Base-by-base conservation (phyloP, 1,140 invertebrate species). In the Trissolcus basalis region DNA sequence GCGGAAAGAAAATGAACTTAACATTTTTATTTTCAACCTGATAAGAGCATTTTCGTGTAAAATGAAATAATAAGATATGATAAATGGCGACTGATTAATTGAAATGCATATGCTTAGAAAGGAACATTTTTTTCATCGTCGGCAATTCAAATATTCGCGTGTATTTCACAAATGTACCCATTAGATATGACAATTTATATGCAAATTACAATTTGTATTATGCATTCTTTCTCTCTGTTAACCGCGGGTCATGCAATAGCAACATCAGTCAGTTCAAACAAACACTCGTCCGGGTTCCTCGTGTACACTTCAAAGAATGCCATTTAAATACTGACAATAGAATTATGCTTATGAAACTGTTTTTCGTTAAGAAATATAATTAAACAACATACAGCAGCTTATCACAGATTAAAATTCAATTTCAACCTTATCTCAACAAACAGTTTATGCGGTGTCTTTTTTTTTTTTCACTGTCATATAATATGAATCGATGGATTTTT, bases 141-240 rank as follows among this genome's bases (percentile, higher is more conserved):
- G 16, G 11, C 27, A 9, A 45, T 54, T 58, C 44, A 59, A 71
- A 56, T 63, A 45, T 15, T 56, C 43, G 35, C 48, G 10, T 64
- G 10, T 43, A 54, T 32, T 69, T n/a, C 60, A 64, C 64, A 58
- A 72, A 64, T 64, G 47, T 59, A 58, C 60, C 47, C 53, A 47
- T 72, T 64, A 53, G 8, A 32, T 41, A 33, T 39, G 32, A 72
- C 45, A 45, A 64, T 72, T 58, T 64, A 54, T 43, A 73, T 65
- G 69, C 43, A 59, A 73, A 73, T 73, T 73, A 58, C 54, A 60
- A 58, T 71, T 27, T 41, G 60, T 55, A 59, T 59, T 59, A 65
- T 59, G 47, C 49, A 41, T 60, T 73, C 53, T 58, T 59, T 65
- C 59, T 58, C 32, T 65, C 36, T 48, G 49, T 54, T 47, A 44